Evolutionary conservation across 2,888 invertebrate genomes (phyloP), one percentile per base, ranked within the genome.

Genomic region (Barypeithes pellucidus): DNA sequence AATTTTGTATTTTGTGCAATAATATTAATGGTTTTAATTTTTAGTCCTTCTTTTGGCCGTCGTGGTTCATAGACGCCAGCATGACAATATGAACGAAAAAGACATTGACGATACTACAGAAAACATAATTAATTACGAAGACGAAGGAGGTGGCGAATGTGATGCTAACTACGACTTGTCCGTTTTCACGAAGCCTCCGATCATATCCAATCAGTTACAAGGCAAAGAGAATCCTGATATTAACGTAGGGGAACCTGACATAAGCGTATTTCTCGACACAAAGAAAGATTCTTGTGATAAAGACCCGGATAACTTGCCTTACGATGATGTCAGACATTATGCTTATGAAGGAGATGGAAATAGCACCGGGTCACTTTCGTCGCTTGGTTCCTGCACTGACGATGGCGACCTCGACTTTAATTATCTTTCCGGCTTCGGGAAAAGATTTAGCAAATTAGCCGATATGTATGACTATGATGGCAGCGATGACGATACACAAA

Each of bases 341-440:
- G 98, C 97, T 69, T 99, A 98, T 85, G 99, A 99, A 87, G 98
- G 98, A 54, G 96, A 96, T 84, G 97, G 97, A 79, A 97, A 97
- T 84, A 89, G 88, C 39, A 95, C 95, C 78, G 97, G 97, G 77
- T 97, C 97, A 9, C 89, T 98, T 20, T 98, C 97, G 63, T 96
- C 96, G 52, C 88, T 97, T 79, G 96, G 96, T 77, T 96, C 96
- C 80, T 95, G 95, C 69, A 83, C 83, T 24, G 83, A 84, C 60
- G 83, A 83, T 54, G 82, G 82, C 75, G 96, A 96, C 87, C 89
- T 96, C 80, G 95, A 96, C 85, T 98, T 97, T 88, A 97, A 97
- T 87, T 96, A 97, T 84, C 88, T 98, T 80, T 95, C 96, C 52
- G 95, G 95, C 84, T 98, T 97, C 87, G 98, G 98, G 59, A 97